These are phyloP conservation scores for Salvelinus namaycush DNA, from an alignment of 2,113 vertebrate genomes.

Conservation along the genomic window DNA sequence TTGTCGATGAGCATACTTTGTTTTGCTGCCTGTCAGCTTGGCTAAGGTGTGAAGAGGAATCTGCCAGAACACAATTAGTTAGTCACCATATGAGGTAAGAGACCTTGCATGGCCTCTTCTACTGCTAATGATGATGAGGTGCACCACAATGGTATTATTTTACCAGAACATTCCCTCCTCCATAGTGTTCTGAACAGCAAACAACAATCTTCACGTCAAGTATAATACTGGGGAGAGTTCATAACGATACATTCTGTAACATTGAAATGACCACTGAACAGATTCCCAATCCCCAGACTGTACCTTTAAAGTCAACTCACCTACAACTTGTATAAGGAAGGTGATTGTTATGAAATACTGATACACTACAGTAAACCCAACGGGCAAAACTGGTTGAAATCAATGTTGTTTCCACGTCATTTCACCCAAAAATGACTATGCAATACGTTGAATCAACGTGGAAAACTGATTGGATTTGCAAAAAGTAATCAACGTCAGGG, in stretches of 20 bases:
- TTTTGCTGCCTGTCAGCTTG: conserved; percentile 21
- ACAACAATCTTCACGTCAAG: neutral
- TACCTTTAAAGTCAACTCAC: neutral
- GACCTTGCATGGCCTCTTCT: conserved; percentile 43
- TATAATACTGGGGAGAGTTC: neutral
- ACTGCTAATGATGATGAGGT: conserved; percentile 12
- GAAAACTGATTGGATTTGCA: too few relatives aligned
- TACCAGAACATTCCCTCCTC: neutral
- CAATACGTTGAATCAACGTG: too few relatives aligned
- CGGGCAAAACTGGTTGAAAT: too few relatives aligned
- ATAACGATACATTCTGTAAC: neutral
- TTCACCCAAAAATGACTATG: too few relatives aligned
- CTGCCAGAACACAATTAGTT: conserved; percentile 58
- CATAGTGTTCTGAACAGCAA: neutral
- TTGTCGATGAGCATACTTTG: conserved; percentile 31
- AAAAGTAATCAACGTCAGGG: too few relatives aligned
- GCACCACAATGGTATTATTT: neutral
- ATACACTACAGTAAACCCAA: neutral
- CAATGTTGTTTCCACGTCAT: too few relatives aligned
- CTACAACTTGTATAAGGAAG: neutral
- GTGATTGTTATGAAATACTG: neutral
- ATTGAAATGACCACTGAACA: neutral
- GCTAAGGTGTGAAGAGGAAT: conserved; percentile 55
- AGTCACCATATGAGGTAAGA: conserved; percentile 63
- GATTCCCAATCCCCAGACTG: too few relatives aligned